Evolutionary conservation across 2,797 vertebrate genomes (phyloP).

Genomic region (Spheniscus humboldti): DNA sequence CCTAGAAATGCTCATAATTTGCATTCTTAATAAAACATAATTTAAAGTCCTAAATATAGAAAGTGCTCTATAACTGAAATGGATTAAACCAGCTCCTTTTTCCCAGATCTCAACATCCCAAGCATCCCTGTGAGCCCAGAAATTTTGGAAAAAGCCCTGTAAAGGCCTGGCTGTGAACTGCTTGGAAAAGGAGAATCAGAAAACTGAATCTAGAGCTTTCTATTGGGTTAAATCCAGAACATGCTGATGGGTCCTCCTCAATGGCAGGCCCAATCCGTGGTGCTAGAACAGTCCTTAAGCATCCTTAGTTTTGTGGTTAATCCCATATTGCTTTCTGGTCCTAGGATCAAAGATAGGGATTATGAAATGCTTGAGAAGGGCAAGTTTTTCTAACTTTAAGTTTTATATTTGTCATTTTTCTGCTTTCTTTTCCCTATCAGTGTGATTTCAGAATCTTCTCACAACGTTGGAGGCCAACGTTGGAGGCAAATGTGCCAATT

Average conservation of each 20-base stretch:
- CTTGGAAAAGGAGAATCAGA: background rate
- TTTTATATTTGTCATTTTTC: background rate
- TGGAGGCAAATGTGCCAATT: too few species aligned
- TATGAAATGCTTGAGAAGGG: background rate
- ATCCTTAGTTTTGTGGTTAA: background rate
- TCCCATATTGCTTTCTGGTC: background rate
- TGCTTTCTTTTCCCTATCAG: background rate
- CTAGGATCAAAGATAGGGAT: background rate
- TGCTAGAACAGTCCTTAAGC: background rate
- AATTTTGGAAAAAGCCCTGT: background rate
- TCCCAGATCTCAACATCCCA: background rate
- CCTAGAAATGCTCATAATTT: conserved; percentile 43
- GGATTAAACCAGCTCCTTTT: background rate
- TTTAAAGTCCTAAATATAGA: conserved; percentile 56
- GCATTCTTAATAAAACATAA: conserved; percentile 59
- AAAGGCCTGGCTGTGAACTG: background rate
- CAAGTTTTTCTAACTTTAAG: background rate
- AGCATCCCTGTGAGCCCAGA: background rate
- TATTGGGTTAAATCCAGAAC: background rate
- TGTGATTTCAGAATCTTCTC: background rate
- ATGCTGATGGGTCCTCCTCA: background rate
- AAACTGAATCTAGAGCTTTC: background rate
- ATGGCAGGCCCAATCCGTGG: background rate
- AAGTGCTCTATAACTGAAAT: background rate
- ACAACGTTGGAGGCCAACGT: background rate